Evolutionary conservation across 2,113 vertebrate genomes (phyloP), one percentile per base, ranked within the genome.

Genomic region (Ameiurus melas): DNA sequence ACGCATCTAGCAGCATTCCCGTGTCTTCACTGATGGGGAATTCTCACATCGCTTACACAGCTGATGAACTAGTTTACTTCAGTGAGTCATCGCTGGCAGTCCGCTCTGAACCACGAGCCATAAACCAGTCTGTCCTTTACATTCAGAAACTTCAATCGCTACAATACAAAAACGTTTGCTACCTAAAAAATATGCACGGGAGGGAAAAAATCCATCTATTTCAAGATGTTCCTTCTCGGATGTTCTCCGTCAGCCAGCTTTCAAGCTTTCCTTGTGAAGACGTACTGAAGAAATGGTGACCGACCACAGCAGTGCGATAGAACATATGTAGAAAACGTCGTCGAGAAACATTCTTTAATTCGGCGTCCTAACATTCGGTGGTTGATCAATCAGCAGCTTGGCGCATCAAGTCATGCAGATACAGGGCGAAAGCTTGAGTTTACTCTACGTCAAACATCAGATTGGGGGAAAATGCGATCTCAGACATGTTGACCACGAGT

Each of bases 1-100:
- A 85, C 14, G 83, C 77, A 73, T 43, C 57, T 55, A 30, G 53
- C 30, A 25, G 58, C 51, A 89, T 79, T 71, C 88, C 68, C 57
- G 66, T 20, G 85, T 89, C 86, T 19, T 47, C 75, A 80, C 27
- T 5, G 47, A 78, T 6, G 33, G 58, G 57, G 30, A 83, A 79
- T 53, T 64, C 70, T 51, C 60, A 77, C 83, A 30, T 51, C 60
- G 4, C 43, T 60, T 53, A 7, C 75, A 27, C 36, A 75, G 22
- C 75, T 78, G 71, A 8, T 33, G 9, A 51, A 51, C 8, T 51
- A 33, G 25, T n/a, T 82, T 33, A 51, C 39, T 30, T 16, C 53
- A 47, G 66, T 75, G 22, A 62, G 39, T 87, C 80, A 70, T 66
- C 60, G 13, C 10, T 10, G 68, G 60, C 85, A 30, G 43, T 33